These are phyloP conservation scores for Tribolium madens DNA, from an alignment of 1,140 invertebrate species.

Conservation along the genomic window DNA sequence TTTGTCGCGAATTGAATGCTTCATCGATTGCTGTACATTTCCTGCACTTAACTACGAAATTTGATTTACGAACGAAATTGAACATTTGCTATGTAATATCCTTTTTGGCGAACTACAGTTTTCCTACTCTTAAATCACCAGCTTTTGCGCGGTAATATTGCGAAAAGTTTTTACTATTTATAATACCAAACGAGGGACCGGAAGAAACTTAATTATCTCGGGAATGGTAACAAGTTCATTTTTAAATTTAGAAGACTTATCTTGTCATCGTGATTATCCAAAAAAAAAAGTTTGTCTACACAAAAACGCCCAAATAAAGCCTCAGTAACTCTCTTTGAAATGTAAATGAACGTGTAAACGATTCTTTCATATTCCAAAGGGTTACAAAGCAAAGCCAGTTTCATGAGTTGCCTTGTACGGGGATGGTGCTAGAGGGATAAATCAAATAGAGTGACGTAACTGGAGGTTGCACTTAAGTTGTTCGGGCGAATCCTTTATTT, in stretches of 20 bases:
- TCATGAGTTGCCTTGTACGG: background rate
- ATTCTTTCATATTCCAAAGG: slow-evolving; percentile 13
- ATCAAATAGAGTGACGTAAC: slow-evolving; percentile 24
- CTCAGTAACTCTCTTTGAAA: slow-evolving; percentile 41
- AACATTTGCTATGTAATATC: slow-evolving; percentile 52
- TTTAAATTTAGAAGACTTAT: slow-evolving; percentile 3
- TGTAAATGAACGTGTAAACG: slow-evolving; percentile 40
- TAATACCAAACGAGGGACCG: slow-evolving; percentile 9
- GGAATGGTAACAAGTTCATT: slow-evolving; percentile 16
- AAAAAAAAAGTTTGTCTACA: background rate
- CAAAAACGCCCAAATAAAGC: slow-evolving; percentile 6
- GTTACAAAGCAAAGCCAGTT: slow-evolving; percentile 16
- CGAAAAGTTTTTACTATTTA: slow-evolving; percentile 13
- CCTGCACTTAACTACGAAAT: slow-evolving; percentile 44
- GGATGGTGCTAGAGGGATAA: slow-evolving; percentile 17
- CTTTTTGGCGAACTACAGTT: slow-evolving; percentile 38
- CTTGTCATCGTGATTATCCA: background rate
- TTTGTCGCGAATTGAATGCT: background rate
- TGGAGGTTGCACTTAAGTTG: slow-evolving; percentile 35
- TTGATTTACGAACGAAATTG: slow-evolving; percentile 52
- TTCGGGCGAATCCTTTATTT: slow-evolving; percentile 30
- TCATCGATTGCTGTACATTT: slow-evolving; percentile 30
- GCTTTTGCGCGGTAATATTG: background rate
- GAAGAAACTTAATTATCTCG: slow-evolving; percentile 24
- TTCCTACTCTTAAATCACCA: background rate